Conservation (phyloP, 2,888 invertebrate genomes). For the Acanthosoma haemorrhoidale region DNA sequence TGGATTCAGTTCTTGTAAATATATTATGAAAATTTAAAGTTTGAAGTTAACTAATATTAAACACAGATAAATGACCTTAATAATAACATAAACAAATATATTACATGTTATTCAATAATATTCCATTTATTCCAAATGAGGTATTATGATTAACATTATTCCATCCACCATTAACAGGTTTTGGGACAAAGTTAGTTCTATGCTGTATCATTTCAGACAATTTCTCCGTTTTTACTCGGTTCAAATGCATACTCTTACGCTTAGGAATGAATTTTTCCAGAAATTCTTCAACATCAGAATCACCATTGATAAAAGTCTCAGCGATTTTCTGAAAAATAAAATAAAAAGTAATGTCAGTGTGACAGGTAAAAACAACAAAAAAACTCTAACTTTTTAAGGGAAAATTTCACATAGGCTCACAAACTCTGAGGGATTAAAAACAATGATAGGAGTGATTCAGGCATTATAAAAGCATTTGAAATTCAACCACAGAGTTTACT, state of each 20-base stretch:
- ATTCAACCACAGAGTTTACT: too few relatives aligned
- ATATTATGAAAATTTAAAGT: too few relatives aligned
- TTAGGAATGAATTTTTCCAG: constrained; percentile 73
- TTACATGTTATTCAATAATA: neutral
- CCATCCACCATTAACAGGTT: neutral
- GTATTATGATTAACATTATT: constrained; percentile 1
- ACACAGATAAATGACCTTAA: too few relatives aligned
- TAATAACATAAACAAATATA: too few relatives aligned
- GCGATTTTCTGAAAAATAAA: constrained; percentile 54
- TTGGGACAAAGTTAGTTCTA: neutral
- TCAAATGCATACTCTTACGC: constrained; percentile 69
- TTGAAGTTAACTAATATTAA: too few relatives aligned
- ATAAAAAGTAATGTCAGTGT: neutral
- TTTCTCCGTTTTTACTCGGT: constrained; percentile 90
- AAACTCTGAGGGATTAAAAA: too few relatives aligned
- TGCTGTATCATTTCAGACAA: constrained; percentile 66
- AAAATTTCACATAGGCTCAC: too few relatives aligned
- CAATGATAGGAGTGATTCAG: too few relatives aligned
- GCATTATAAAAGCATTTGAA: too few relatives aligned
- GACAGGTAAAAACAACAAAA: too few relatives aligned
- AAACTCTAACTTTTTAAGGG: too few relatives aligned
- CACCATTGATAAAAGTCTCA: constrained; percentile 71
- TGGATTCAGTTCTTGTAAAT: too few relatives aligned
- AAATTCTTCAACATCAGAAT: constrained; percentile 71
- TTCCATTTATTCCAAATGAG: neutral